Percentiles rank a stretch among this genome's conserved stretches.
These are phyloP conservation scores for Siniperca undulata DNA, from an alignment of 2,797 vertebrate genomes.

Conservation along the genomic window DNA sequence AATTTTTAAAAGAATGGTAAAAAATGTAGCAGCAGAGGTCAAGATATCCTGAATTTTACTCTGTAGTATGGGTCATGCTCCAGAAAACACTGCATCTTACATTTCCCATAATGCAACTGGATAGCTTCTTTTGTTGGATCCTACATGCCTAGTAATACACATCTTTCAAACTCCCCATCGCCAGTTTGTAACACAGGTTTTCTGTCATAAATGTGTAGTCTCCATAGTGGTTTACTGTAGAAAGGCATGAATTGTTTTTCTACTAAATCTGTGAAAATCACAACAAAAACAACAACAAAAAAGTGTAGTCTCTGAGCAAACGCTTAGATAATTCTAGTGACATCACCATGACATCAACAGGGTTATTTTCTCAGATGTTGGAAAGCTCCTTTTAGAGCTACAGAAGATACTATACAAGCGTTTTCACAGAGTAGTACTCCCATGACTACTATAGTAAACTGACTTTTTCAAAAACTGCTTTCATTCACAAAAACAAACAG, in stretches of 20 bases:
- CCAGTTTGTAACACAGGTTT: background rate
- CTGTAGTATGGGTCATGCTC: too few relatives aligned
- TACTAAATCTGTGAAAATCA: too few relatives aligned
- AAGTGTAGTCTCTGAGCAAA: background rate
- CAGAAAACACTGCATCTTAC: too few relatives aligned
- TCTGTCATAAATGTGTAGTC: too few relatives aligned
- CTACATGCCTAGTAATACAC: background rate
- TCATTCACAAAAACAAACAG: slow-evolving; percentile 7
- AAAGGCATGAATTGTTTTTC: too few relatives aligned
- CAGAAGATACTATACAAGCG: background rate
- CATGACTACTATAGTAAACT: background rate
- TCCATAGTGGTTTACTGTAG: too few relatives aligned
- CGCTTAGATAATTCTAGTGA: background rate
- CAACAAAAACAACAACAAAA: too few relatives aligned
- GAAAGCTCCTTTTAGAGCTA: background rate
- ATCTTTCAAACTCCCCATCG: background rate
- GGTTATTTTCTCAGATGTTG: background rate
- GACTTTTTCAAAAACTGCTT: background rate
- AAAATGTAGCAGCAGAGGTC: too few relatives aligned
- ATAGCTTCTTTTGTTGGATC: background rate
- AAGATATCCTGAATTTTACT: too few relatives aligned
- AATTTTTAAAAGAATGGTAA: background rate
- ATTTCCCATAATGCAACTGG: background rate
- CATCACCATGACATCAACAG: too few relatives aligned
- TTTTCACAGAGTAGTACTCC: background rate